A percentile compares a stretch with the other conserved stretches of the same genome.
Conservation (phyloP, 1,140 invertebrate species). For the Apis cerana region DNA sequence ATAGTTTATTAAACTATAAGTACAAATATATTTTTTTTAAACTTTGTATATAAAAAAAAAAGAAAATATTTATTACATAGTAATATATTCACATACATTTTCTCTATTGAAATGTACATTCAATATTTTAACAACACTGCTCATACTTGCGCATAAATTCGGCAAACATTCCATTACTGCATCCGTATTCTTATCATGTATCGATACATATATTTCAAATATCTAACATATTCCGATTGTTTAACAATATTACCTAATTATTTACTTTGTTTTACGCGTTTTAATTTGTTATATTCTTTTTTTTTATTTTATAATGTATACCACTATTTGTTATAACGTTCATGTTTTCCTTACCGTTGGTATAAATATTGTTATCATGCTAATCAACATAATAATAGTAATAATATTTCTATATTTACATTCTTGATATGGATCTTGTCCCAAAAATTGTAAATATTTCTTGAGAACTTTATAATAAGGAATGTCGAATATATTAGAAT, state of each 20-base stretch:
- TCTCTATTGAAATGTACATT: not conserved
- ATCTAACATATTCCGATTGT: not conserved
- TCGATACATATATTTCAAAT: not conserved
- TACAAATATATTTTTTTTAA: not conserved
- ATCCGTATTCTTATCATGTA: not conserved
- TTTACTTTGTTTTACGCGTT: not conserved
- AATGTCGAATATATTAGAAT: not conserved
- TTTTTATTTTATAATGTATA: not conserved
- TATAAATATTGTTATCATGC: not conserved
- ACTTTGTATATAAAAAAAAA: not conserved
- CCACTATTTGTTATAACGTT: not conserved
- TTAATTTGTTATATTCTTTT: not conserved
- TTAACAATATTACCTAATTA: not conserved
- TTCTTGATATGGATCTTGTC: not conserved
- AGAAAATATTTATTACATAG: not conserved
- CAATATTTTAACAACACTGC: not conserved
- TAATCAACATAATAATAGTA: not conserved
- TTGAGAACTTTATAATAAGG: not conserved
- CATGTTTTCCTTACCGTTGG: not conserved
- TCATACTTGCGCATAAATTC: not conserved
- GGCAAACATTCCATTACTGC: not conserved
- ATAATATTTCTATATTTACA: not conserved
- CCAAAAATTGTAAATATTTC: not conserved
- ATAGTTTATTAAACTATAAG: conserved; percentile 6
- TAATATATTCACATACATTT: not conserved